These are phyloP conservation scores for Poeciliopsis turrubarensis DNA, from an alignment of 2,113 vertebrate genomes.

Conservation along the genomic window DNA sequence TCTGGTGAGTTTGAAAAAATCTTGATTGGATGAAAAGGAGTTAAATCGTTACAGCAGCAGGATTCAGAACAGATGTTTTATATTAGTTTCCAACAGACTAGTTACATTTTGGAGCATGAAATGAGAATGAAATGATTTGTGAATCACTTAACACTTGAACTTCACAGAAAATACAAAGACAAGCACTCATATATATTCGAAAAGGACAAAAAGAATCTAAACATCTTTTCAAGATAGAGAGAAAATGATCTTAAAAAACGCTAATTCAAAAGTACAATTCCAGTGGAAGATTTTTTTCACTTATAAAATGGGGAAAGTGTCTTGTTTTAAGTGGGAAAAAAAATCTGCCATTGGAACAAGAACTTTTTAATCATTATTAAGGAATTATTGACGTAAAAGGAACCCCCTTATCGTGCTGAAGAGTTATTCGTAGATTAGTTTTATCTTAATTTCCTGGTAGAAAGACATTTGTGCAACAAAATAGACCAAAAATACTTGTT, in stretches of 20 bases:
- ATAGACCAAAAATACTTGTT: no score
- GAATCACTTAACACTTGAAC: not conserved
- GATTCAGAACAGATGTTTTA: not conserved
- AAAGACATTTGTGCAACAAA: no score
- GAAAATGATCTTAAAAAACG: not conserved
- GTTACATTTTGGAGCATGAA: not conserved
- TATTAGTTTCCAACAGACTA: not conserved
- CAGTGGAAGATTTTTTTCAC: not conserved
- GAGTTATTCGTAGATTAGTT: no score
- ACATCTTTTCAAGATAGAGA: not conserved
- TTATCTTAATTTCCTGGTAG: no score
- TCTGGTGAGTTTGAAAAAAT: constrained; percentile 80
- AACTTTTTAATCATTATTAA: no score
- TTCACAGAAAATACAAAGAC: not conserved
- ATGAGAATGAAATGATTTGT: no score
- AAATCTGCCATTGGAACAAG: no score
- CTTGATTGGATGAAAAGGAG: not conserved
- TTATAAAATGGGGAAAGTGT: no score
- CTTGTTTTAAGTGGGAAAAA: no score
- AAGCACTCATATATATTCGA: not conserved
- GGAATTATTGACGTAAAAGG: no score
- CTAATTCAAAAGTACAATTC: not conserved
- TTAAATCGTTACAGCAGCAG: not conserved
- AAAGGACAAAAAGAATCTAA: not conserved
- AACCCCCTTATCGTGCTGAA: no score